Percentiles rank a stretch among this genome's conserved stretches.
Conservation (phyloP, 2,888 invertebrate genomes). For the Cantharis rufa region DNA sequence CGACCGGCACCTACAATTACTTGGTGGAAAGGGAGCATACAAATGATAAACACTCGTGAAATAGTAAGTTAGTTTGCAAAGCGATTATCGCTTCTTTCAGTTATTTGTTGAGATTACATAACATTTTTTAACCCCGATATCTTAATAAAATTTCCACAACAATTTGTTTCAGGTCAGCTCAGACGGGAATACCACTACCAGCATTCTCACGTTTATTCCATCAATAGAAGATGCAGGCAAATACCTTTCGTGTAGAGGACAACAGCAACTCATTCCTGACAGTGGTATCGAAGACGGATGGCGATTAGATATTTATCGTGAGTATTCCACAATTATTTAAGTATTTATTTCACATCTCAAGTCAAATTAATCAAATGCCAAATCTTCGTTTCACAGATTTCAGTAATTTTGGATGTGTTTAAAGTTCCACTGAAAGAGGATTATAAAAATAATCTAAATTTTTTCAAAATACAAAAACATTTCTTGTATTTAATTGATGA, state of each 20-base stretch:
- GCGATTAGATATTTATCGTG: conserved; percentile 80
- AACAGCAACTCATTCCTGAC: conserved; percentile 74
- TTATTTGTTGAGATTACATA: neutral
- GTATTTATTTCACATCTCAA: too few relatives aligned
- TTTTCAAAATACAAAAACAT: too few relatives aligned
- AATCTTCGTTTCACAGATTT: neutral
- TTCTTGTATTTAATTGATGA: too few relatives aligned
- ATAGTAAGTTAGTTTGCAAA: conserved; percentile 61
- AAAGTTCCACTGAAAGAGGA: too few relatives aligned
- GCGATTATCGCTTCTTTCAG: neutral
- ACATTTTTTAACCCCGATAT: neutral
- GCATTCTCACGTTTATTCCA: conserved; percentile 76
- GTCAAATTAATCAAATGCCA: conserved; percentile 19
- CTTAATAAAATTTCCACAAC: neutral
- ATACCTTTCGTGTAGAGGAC: conserved; percentile 76
- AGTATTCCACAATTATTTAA: too few relatives aligned
- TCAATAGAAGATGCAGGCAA: conserved; percentile 81
- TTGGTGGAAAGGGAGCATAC: conserved; percentile 76
- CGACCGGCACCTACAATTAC: conserved; percentile 76
- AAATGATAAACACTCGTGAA: conserved; percentile 69
- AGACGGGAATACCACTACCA: conserved; percentile 77
- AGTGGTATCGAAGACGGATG: conserved; percentile 79
- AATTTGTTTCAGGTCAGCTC: conserved; percentile 59
- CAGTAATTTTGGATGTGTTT: too few relatives aligned
- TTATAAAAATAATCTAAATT: too few relatives aligned